Base-by-base conservation (phyloP, 1,140 invertebrate genomes). In the Wasmannia auropunctata region DNA sequence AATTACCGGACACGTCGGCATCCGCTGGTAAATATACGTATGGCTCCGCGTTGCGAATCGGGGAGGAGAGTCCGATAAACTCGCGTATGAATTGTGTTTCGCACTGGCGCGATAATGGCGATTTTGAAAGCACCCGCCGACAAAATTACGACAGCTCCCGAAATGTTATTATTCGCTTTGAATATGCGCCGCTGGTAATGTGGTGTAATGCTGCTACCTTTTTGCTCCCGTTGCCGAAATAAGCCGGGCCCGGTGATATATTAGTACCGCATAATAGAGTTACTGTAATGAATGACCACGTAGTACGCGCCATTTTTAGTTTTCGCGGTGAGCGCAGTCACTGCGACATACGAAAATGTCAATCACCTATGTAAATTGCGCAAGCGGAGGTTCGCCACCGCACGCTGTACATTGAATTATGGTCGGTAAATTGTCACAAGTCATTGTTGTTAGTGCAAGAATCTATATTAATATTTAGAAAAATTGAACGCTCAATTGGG, bases 231-330 rank as follows among this genome's bases (percentile, higher is more conserved):
- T 37, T 76, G 58, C 51, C 28, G 76, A 88, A 89, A 89, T 89
- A 86, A 90, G 85, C 87, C 31, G 60, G n/a, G 74, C 43, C 69
- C 85, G 75, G 62, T 86, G 84, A 83, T 89, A 79, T 89, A 89
- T 89, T 80, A 80, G 88, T 67, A 63, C 34, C 70, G 76, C 85
- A 89, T 89, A 89, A 89, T 89, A 22, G 77, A 89, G 85, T 90
- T 89, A 89, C 88, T 85, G 34, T 90, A 90, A 90, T 81, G 88
- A 90, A 86, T 87, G 76, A 60, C 40, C 70, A 72, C 70, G 49
- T 74, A 54, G 70, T 62, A 49, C 69, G 70, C 49, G 63, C 58
- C 84, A 74, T 86, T 89, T 81, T 89, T 80, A 85, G 88, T 88
- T 67, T 89, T 86, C 76, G 76, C 10, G 60, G 85, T 46, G 37